Evolutionary conservation across 2,888 invertebrate genomes (phyloP), one percentile per base, ranked within the genome.

Genomic region (Mystacides longicornis): DNA sequence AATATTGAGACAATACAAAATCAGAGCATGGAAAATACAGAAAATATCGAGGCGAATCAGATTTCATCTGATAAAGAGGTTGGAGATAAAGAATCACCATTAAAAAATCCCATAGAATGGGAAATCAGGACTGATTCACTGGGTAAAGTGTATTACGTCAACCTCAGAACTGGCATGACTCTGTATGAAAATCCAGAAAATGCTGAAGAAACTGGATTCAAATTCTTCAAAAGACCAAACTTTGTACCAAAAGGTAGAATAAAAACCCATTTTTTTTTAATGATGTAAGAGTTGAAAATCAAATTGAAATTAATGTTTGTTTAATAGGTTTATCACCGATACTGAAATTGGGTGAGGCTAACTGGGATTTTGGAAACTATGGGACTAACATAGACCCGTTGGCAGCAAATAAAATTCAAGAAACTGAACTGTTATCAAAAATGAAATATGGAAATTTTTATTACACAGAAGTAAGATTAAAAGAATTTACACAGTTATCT

Each of bases 171-270:
- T 60, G 70, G 68, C n/a, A 65, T 66, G 59, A 67, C 67, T 3
- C 60, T 64, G 14, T 65, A 63, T 55, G 54, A 62, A 33, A 56
- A 62, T 33, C 63, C 66, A 22, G 58, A 60, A 23, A 59, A 64
- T 31, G 54, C 56, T 0, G 64, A 65, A 52, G 55, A 62, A 65
- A 78, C 73, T 64, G 68, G 58, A 64, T 81, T 11, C 69, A 66
- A 50, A 69, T 69, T 59, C 14, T 51, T 47, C 33, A 59, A 53
- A 62, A 70, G 81, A 63, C 67, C 67, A n/a, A 67, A 69, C 23
- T 80, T 79, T 67, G 60, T 82, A 27, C 82, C 82, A 1, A 82
- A 81, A 75, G 82, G 82, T 76, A 65, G 53, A n/a, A n/a, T n/a
- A n/a, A n/a, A n/a, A n/a, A n/a, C n/a, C n/a, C n/a, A n/a, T n/a